A percentile compares a stretch with the other conserved stretches of the same genome.
Evolutionary conservation across 2,113 vertebrate species (phyloP).

Genomic region (Notothenia coriiceps): DNA sequence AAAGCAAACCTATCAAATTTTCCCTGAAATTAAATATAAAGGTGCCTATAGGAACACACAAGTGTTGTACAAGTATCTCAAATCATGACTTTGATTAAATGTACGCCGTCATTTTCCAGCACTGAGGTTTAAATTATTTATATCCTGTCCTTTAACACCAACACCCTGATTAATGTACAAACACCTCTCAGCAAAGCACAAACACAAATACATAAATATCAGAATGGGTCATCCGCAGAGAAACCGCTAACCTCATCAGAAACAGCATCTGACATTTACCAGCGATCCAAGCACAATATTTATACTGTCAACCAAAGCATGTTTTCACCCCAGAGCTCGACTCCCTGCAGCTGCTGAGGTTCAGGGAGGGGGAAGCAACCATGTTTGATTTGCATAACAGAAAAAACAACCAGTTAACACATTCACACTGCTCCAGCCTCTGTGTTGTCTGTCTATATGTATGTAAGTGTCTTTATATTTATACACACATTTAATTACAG

Average conservation of each 20-base stretch:
- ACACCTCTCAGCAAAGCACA: not conserved
- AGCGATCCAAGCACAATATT: conserved; percentile 60
- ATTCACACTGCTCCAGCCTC: not conserved
- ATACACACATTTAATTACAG: not conserved
- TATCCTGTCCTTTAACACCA: not conserved
- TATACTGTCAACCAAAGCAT: conserved; percentile 64
- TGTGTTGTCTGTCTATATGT: not conserved
- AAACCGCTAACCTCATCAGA: conserved; percentile 10
- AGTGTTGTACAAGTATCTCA: not conserved
- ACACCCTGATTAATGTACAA: not conserved
- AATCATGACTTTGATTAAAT: not conserved
- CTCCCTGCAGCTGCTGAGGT: conserved; percentile 47
- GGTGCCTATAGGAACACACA: not conserved
- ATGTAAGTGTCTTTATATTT: not conserved
- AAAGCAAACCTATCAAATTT: not conserved
- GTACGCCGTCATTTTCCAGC: not conserved
- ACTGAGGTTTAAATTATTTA: not conserved
- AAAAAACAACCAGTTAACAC: not conserved
- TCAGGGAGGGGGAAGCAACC: conserved; percentile 6
- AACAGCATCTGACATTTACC: conserved; percentile 45
- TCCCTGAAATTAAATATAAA: not conserved
- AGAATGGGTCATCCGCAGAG: not conserved
- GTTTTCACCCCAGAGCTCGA: conserved; percentile 52
- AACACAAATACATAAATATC: conserved; percentile 11
- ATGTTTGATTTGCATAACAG: conserved; percentile 19